These are phyloP conservation scores for Orthosia incerta DNA, from an alignment of 2,888 invertebrate species.

Conservation along the genomic window DNA sequence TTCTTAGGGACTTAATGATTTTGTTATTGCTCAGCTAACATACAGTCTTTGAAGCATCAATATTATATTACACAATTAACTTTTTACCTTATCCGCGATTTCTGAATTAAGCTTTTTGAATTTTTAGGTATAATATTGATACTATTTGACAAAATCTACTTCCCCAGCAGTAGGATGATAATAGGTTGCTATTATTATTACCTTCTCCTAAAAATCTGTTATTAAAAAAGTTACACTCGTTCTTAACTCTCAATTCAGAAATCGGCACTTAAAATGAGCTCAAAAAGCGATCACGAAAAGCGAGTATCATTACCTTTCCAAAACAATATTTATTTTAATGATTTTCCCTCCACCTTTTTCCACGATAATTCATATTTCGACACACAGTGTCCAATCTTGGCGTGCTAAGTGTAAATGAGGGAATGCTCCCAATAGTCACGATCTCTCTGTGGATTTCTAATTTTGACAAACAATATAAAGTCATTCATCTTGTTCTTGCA, in stretches of 20 bases:
- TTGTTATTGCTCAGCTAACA: not conserved
- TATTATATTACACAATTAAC: not conserved
- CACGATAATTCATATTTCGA: constrained; percentile 1
- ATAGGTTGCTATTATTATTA: too few species aligned
- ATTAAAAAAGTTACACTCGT: too few species aligned
- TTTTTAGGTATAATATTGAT: too few species aligned
- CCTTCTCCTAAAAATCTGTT: too few species aligned
- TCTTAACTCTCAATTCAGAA: too few species aligned
- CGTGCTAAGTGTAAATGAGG: constrained; percentile 41
- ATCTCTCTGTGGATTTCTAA: constrained; percentile 40
- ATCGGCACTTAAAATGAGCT: not conserved
- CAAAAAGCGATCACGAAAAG: constrained; percentile 21
- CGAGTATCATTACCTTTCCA: constrained; percentile 14
- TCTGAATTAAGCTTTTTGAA: too few species aligned
- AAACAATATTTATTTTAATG: not conserved
- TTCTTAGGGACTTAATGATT: not conserved
- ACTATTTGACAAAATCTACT: too few species aligned
- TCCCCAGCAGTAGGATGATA: too few species aligned
- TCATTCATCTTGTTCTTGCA: constrained; percentile 17
- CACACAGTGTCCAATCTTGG: constrained; percentile 41
- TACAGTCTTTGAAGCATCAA: not conserved
- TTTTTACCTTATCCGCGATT: not conserved
- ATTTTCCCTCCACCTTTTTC: constrained; percentile 27
- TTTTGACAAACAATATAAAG: constrained; percentile 37
- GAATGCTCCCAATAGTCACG: constrained; percentile 38